Percentiles rank a stretch among this genome's conserved stretches.
Evolutionary conservation across 2,797 vertebrate species (phyloP).

Genomic region (Hipposideros larvatus): DNA sequence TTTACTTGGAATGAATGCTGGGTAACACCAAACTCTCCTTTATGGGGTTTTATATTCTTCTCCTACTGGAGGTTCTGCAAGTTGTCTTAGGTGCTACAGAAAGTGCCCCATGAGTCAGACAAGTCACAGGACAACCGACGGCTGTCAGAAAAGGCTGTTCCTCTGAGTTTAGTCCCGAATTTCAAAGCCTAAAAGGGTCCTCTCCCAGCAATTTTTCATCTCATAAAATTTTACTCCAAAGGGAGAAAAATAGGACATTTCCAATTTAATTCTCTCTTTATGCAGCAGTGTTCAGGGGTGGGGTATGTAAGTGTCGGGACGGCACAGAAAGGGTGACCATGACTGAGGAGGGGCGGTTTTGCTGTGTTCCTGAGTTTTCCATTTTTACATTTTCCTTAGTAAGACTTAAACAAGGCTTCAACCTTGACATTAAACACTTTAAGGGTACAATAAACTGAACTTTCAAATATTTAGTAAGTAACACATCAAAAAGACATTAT

Average conservation of each 20-base stretch:
- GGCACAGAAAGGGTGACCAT: background rate
- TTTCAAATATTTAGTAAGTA: background rate
- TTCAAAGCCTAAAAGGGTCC: background rate
- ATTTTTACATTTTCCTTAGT: background rate
- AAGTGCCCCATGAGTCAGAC: background rate
- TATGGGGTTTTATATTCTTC: background rate
- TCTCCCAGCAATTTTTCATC: constrained; percentile 16
- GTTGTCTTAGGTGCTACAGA: background rate
- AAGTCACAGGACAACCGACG: constrained; percentile 1
- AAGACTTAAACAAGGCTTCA: background rate
- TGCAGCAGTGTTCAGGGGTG: rapidly evolving
- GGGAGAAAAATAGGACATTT: background rate
- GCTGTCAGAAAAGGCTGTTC: background rate
- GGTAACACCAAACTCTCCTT: background rate
- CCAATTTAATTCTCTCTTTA: background rate
- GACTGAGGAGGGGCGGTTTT: rapidly evolving
- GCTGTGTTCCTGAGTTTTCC: background rate
- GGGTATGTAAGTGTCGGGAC: rapidly evolving
- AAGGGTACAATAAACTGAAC: background rate
- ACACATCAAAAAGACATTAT: background rate
- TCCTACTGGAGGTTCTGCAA: background rate
- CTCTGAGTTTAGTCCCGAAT: background rate
- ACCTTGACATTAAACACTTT: background rate
- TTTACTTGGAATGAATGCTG: background rate
- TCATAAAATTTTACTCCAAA: constrained; percentile 37